phyloP scores from a whole-genome alignment of 1,140 invertebrate species.

The Drosophila lacertosa region DNA sequence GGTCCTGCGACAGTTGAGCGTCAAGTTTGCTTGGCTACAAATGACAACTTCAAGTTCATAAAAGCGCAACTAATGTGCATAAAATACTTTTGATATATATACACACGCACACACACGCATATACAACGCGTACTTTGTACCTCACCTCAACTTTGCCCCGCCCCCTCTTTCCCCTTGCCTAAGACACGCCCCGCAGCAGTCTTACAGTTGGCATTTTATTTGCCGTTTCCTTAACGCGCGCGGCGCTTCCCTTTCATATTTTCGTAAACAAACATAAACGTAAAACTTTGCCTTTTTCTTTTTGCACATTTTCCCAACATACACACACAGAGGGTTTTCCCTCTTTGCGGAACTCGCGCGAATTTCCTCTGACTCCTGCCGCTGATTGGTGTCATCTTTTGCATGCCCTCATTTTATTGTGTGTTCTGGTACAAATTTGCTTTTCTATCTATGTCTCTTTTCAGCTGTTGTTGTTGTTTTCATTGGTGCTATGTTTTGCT shows the following conservation, averaged over 20 bases:
- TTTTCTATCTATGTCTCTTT: constrained; percentile 1
- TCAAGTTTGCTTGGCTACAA: constrained; percentile 67
- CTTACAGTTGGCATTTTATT: constrained; percentile 61
- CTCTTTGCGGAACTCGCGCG: neutral
- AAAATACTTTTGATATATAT: constrained; percentile 69
- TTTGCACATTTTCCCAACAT: constrained; percentile 18
- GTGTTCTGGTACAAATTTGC: constrained; percentile 18
- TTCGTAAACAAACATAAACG: constrained; percentile 74
- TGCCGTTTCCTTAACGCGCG: constrained; percentile 57
- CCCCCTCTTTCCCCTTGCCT: constrained; percentile 1
- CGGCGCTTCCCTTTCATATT: constrained; percentile 68
- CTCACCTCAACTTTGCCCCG: neutral
- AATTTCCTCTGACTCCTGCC: constrained; percentile 2
- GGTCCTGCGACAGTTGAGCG: constrained; percentile 43
- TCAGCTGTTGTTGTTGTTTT: neutral
- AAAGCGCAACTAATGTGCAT: constrained; percentile 82
- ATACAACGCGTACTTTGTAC: neutral
- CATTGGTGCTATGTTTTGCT: constrained; percentile 9
- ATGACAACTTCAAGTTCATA: constrained; percentile 80
- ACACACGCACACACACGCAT: constrained; percentile 13
- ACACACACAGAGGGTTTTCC: no score
- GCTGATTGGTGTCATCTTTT: constrained; percentile 40
- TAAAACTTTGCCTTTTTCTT: constrained; percentile 58
- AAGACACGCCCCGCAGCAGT: neutral
- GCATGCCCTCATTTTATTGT: constrained; percentile 29